Evolutionary conservation across 2,797 vertebrate genomes (phyloP).

Genomic region (Chromobotia macracanthus): DNA sequence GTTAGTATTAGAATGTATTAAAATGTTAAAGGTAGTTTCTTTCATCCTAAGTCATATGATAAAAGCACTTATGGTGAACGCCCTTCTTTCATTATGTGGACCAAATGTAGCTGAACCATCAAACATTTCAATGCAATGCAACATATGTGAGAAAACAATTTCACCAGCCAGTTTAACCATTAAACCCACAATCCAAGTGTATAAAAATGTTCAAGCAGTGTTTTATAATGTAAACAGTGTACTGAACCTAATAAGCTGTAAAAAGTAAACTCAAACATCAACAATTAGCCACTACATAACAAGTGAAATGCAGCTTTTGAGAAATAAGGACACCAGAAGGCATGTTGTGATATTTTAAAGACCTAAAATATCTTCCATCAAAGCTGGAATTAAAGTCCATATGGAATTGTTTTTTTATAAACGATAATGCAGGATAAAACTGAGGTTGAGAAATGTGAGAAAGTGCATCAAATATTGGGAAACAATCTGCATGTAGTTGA

Average conservation of each 20-base stretch:
- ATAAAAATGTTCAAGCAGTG: slow-evolving; percentile 31
- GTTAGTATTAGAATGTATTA: slow-evolving; percentile 6
- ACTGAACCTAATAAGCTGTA: slow-evolving; percentile 19
- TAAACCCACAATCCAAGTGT: slow-evolving; percentile 30
- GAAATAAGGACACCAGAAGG: neutral
- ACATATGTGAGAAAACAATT: slow-evolving; percentile 15
- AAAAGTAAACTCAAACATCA: neutral
- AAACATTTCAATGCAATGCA: slow-evolving; percentile 7
- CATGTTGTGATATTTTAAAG: neutral
- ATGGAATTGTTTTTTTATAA: neutral
- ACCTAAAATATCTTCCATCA: neutral
- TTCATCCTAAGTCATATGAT: neutral
- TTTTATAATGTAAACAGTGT: slow-evolving; percentile 39
- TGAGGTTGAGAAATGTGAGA: slow-evolving; percentile 21
- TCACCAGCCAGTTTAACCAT: neutral
- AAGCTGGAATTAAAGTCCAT: neutral
- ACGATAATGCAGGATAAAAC: slow-evolving; percentile 7
- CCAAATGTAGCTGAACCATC: slow-evolving; percentile 1
- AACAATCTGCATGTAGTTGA: slow-evolving; percentile 54
- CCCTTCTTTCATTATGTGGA: slow-evolving; percentile 12
- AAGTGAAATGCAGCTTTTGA: neutral
- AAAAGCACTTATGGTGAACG: slow-evolving; percentile 33
- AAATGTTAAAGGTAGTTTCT: slow-evolving; percentile 8
- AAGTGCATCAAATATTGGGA: slow-evolving; percentile 58
- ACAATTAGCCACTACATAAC: neutral